phyloP scores from a whole-genome alignment of 2,888 invertebrate species.

The Conistra vaccinii region DNA sequence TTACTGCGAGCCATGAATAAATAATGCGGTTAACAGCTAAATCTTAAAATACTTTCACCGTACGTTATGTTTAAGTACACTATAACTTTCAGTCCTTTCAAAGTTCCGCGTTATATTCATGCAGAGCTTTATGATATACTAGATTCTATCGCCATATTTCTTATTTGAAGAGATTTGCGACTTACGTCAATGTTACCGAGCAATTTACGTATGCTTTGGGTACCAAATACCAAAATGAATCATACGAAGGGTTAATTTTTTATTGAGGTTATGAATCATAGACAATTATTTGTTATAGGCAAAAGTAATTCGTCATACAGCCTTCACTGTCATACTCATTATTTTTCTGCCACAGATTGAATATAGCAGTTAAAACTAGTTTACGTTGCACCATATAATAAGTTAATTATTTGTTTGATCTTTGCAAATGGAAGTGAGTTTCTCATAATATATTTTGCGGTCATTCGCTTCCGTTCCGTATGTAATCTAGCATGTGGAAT shows the following conservation, averaged over 20 bases:
- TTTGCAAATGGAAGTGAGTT: slow-evolving; percentile 54
- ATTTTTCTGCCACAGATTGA: slow-evolving; percentile 53
- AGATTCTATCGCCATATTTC: slow-evolving; percentile 41
- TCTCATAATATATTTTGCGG: slow-evolving; percentile 74
- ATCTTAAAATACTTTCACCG: slow-evolving; percentile 71
- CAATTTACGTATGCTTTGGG: not conserved
- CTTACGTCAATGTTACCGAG: slow-evolving; percentile 6
- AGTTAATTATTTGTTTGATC: slow-evolving; percentile 53
- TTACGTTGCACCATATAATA: slow-evolving; percentile 43
- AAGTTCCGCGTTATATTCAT: slow-evolving; percentile 61
- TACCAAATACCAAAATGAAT: slow-evolving; percentile 29
- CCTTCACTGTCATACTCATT: slow-evolving; percentile 56
- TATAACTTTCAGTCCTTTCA: slow-evolving; percentile 68
- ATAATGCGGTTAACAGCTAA: slow-evolving; percentile 68
- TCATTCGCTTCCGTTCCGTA: slow-evolving; percentile 79
- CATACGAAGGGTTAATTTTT: slow-evolving; percentile 45
- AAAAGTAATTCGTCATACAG: slow-evolving; percentile 65
- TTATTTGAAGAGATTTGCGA: slow-evolving; percentile 46
- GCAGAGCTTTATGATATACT: slow-evolving; percentile 44
- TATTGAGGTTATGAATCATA: slow-evolving; percentile 59
- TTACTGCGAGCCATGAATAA: slow-evolving; percentile 70
- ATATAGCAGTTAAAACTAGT: slow-evolving; percentile 39
- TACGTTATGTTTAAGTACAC: slow-evolving; percentile 67
- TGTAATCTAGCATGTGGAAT: slow-evolving; percentile 83
- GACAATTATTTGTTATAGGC: slow-evolving; percentile 51